Base-by-base conservation (phyloP, 2,888 invertebrate species). In the Hydraecia micacea region DNA sequence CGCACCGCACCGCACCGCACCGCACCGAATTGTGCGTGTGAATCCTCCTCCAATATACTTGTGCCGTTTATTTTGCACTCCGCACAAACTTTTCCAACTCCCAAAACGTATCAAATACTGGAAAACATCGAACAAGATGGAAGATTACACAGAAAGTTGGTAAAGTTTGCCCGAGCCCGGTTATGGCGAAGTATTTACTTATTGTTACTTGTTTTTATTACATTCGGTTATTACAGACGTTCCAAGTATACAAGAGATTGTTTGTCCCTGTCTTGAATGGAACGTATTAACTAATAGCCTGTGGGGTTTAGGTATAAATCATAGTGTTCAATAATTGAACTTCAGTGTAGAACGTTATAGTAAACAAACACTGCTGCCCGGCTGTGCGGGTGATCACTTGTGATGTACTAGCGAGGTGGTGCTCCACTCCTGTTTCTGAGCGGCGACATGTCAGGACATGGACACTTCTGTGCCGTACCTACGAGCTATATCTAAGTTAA, bases 141-240 rank as follows among this genome's bases (percentile, higher is more conserved):
- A 80, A 86, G 86, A 82, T 86, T 82, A 86, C 84, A 79, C 80
- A 73, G 67, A 77, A 84, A 87, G 65, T 87, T 87, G 32, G 11
- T 42, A 36, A 80, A 86, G 65, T 86, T 82, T n/a, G 62, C 55
- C 66, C 68, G 72, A 58, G 84, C 72, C 66, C 67, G 70, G 80
- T 60, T 74, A 66, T 55, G 71, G 76, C 78, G 42, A 77, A 81
- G 79, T 86, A 86, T 87, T 84, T 84, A 82, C 87, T 87, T 82
- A 87, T 76, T 87, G 84, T 86, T 77, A 72, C 74, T 81, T 84
- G 80, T 67, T 72, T 67, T 72, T 81, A 86, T 83, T 86, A 76
- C 63, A 76, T 80, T 73, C 65, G 49, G 63, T 65, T 77, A 73
- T 78, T 70, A 67, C 67, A 77, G 52, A 21, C 75, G 77, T 36